Evolutionary conservation across 2,797 vertebrate species (phyloP), one percentile per base, ranked within the genome.

Genomic region (Moxostoma hubbsi): DNA sequence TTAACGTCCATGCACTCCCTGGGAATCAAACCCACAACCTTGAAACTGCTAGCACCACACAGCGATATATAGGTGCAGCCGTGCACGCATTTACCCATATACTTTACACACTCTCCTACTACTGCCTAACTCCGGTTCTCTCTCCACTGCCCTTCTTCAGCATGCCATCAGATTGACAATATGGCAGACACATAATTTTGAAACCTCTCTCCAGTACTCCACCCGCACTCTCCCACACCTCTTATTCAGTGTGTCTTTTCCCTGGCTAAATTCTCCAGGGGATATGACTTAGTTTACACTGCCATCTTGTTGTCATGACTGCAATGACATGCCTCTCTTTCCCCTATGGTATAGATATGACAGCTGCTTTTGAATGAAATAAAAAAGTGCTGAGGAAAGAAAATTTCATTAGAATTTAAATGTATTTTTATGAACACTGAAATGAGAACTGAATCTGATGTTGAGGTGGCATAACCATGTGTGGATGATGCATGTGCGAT

Each of bases 221-320:
- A 36, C 78, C 79, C 85, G 84, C 85, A 85, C 82, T 87, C 83
- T 88, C 85, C 87, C 86, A 89, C 89, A 90, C 53, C 69, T 45
- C 78, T 18, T 16, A 43, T 43, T 63, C 50, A 24, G 51, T 80
- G 64, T 72, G 80, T 86, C 79, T 85, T 71, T 63, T 76, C 54
- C 80, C 59, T 10, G 5, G 66, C 71, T 69, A 73, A 83, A 86
- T 83, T 73, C 85, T 86, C 85, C 46, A 43, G 89, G 93, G 94
- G 92, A 93, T 89, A 93, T 94, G 90, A 90, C 91, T 94, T 93
- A 88, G 94, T 90, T 92, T 91, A 93, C 92, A 94, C 93, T 94
- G 94, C 94, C 94, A 94, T 93, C 94, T 94, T 94, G 93, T 94
- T 94, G 94, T 92, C 92, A 92, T 86, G 89, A 75, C 85, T 87